Conservation (phyloP, 2,888 invertebrate genomes). For the Sphecodes monilicornis region DNA sequence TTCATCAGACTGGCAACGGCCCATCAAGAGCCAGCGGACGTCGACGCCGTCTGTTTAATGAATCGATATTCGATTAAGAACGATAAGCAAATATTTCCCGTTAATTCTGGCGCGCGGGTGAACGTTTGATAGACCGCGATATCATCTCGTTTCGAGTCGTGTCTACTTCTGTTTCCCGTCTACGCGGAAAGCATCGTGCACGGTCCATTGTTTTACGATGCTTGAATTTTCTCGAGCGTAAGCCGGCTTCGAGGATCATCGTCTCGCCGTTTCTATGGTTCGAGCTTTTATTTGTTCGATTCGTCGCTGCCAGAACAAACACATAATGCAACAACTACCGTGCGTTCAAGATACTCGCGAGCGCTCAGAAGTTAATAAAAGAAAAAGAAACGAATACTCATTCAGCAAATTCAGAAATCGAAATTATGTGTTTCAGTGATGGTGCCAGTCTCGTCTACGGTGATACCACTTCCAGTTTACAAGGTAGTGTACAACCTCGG, state of each 20-base stretch:
- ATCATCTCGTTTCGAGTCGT: neutral
- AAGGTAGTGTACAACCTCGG: slow-evolving; percentile 86
- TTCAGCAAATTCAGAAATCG: neutral
- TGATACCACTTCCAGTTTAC: slow-evolving; percentile 88
- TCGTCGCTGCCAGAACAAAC: neutral
- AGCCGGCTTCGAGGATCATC: neutral
- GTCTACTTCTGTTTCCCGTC: neutral
- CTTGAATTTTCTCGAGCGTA: slow-evolving; percentile 5
- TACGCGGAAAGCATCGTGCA: slow-evolving; percentile 3
- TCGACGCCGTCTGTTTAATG: slow-evolving; percentile 43
- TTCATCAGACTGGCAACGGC: neutral
- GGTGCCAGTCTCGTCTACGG: slow-evolving; percentile 88
- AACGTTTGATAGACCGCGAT: slow-evolving; percentile 28
- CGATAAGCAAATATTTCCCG: slow-evolving; percentile 43
- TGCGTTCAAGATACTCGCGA: neutral
- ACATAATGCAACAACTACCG: neutral
- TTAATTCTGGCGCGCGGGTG: slow-evolving; percentile 22
- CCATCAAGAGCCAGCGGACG: slow-evolving; percentile 28
- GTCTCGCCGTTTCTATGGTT: neutral
- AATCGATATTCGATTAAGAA: slow-evolving; percentile 57
- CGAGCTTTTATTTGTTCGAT: neutral
- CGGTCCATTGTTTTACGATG: neutral
- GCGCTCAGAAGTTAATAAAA: too few species aligned
- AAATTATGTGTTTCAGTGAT: slow-evolving; percentile 85
- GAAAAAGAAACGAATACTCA: too few species aligned